Evolutionary conservation across 1,140 invertebrate genomes (phyloP).

Genomic region (Trachymyrmex cornetzi): DNA sequence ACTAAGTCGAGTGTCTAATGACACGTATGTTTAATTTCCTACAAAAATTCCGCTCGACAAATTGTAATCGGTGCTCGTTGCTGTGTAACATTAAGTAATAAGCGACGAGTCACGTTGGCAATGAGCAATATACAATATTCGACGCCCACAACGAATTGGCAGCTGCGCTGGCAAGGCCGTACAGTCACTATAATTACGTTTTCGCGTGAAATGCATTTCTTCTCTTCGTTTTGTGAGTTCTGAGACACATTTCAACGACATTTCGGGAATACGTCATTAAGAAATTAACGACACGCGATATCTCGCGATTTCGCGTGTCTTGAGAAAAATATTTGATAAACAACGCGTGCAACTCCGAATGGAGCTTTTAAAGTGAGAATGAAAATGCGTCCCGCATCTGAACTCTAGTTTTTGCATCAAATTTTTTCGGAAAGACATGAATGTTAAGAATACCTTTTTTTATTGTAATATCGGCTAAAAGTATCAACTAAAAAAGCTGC

Average conservation of each 20-base stretch:
- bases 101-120: constrained; percentile 55
- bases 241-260: neutral
- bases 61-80: constrained; percentile 48
- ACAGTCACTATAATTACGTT: constrained; percentile 46
- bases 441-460: too few species aligned
- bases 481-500: too few species aligned
- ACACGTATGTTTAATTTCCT: constrained; percentile 4
- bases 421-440: neutral
- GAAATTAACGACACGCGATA: constrained; percentile 49
- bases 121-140: constrained; percentile 50
- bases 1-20: neutral
- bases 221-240: neutral
- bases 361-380: neutral
- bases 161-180: constrained; percentile 46
- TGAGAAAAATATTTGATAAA: neutral
- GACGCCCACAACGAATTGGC: constrained; percentile 60
- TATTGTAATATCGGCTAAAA: too few species aligned
- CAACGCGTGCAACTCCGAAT: neutral
- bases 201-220: constrained; percentile 59
- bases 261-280: constrained; percentile 8
- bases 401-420: neutral
- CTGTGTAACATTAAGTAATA: constrained; percentile 63
- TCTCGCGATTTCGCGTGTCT: neutral
- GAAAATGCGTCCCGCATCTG: neutral
- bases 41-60: constrained; percentile 15